Base-by-base conservation (phyloP, 1,140 invertebrate genomes). In the Lasioglossum baleicum region DNA sequence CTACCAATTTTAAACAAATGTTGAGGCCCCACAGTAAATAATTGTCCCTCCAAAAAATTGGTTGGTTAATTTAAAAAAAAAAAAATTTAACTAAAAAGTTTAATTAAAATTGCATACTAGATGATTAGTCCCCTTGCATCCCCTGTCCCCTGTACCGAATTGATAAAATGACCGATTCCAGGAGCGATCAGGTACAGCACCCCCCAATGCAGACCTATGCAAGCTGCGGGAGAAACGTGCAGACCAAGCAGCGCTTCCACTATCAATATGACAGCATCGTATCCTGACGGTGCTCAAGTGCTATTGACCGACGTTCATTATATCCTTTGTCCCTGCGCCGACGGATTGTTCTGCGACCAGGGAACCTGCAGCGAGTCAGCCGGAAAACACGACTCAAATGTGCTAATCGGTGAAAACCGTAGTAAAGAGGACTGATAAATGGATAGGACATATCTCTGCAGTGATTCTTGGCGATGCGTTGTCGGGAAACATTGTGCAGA, bases 301-400 rank as follows among this genome's bases (percentile, higher is more conserved):
- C 56, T 78, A 31, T 77, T 90, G 48, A 85, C 75, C 6, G 53
- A 88, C 44, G 83, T 91, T 7, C 48, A 90, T 77, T 70, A 44
- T 5, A 73, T 88, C 8, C 58, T 90, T 10, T 92, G 91, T 68
- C 89, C 90, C 26, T 92, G 91, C 40, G 73, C 20, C 0, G 6
- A 80, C 1, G 87, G 84, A 42, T 71, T 90, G n/a, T 70, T 48
- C 10, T 92, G 91, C 53, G 75, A 87, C 10, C 3, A 40, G 4
- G 82, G 78, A 2, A 17, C 85, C 10, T 87, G 89, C 40, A 74
- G 68, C 0, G 61, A 79, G 22, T 35, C 40, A 13, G 40, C 22
- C 22, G 66, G 67, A 56, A 64, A 77, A 48, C 26, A 3, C 7
- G 40, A 58, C 10, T 35, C 10, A 2, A 80, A 60, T 26, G 42